Evolutionary conservation across 2,113 vertebrate species (phyloP), one percentile per base, ranked within the genome.

Genomic region (Paramisgurnus dabryanus): DNA sequence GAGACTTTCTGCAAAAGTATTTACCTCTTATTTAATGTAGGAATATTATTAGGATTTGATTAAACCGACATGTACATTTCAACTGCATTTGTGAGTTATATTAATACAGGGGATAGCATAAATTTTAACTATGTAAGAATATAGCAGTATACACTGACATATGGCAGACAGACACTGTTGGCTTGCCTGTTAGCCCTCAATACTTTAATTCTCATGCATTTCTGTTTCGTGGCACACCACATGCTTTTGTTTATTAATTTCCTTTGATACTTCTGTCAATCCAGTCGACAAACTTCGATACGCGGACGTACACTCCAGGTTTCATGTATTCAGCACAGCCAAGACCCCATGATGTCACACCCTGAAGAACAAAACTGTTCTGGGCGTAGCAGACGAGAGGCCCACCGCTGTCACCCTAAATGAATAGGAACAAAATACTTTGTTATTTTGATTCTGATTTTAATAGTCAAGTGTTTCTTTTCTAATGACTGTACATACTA

Each of bases 331-430:
- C 93, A 15, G 96, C 98, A 64, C 98, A 99, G 55, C 98, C 98
- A 67, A 98, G 90, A 18, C 98, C 97, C 98, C 98, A 99, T 0
- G 98, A 99, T 0, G 97, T 99, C 72, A 99, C 96, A 17, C 98
- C 98, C 84, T 99, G 98, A 39, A 98, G 82, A 76, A 97, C 39
- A 75, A 93, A 99, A 70, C 45, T 94, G 78, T 94, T 95, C 85
- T 96, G 91, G 5, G 93, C 78, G 45, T 84, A 80, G 80, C 98
- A 99, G 58, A 97, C 95, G 34, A 99, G 92, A 67, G 98, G 98
- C 22, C 98, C 98, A 2, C 98, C 98, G 5, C 98, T 99, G 94
- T 99, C 98, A 13, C 98, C 98, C 97, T 99, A 80, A 66, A 77
- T 57, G 84, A 0, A 84, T 67, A 49, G 22, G 80, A 81, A 18